Evolutionary conservation across 35 echinoderm and acorn worm genomes (phyloP).

Genomic region (Stichopus chloronotus): DNA sequence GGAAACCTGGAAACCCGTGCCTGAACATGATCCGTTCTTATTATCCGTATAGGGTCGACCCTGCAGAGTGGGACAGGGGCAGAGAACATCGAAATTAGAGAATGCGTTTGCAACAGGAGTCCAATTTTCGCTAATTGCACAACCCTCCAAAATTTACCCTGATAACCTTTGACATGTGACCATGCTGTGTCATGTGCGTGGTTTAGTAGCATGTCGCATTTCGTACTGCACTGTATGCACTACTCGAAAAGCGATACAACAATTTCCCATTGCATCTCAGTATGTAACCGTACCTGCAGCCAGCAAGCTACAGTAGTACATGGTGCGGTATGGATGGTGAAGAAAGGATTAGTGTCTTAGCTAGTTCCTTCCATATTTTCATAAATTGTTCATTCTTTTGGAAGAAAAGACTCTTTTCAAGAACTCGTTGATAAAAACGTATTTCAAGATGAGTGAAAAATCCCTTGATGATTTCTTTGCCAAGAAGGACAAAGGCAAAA

Average conservation of each 20-base stretch:
- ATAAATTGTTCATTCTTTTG: background rate
- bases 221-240: background rate
- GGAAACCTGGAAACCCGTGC: no score
- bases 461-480: conserved; percentile 87
- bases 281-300: background rate
- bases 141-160: background rate
- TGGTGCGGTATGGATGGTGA: conserved; percentile 31
- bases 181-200: conserved; percentile 50
- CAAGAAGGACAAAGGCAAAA: conserved; percentile 90
- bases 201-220: background rate
- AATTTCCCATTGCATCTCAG: background rate
- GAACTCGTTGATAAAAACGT: conserved; percentile 26
- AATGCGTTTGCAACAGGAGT: no score
- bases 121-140: no score
- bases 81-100: no score
- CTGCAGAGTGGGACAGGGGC: no score
- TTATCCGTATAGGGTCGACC: no score
- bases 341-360: background rate
- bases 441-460: conserved; percentile 83
- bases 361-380: conserved; percentile 42
- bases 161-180: conserved; percentile 35
- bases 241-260: background rate
- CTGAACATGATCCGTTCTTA: no score
- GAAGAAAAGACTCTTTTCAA: background rate
- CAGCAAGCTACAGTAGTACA: background rate